Evolutionary conservation across 2,113 vertebrate species (phyloP), one percentile per base, ranked within the genome.

Genomic region (Axis porcinus): DNA sequence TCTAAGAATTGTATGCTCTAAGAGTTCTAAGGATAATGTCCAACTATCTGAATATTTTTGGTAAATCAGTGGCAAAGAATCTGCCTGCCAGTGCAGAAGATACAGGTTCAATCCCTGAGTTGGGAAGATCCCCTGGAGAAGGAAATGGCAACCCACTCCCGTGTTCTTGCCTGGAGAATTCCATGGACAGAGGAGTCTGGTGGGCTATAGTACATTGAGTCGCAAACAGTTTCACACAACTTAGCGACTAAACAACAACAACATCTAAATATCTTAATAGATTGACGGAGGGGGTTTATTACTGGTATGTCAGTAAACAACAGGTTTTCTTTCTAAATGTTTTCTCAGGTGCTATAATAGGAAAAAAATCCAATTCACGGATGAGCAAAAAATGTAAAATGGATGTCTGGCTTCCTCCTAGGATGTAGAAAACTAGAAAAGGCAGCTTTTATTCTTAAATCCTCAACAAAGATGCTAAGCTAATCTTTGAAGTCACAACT

Each of bases 261-360:
- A 17, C 5, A 92, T 28, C 19, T 89, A 27, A 96, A 62, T 70
- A 54, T 64, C 79, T 90, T 45, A 58, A 81, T 76, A 86, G 6
- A 12, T 11, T 57, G 78, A 45, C 3, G 17, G 47, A 21, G 47
- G 30, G 45, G 78, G 47, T 19, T 5, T 33, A 12, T 52, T 82
- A 54, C 40, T 83, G 43, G n/a, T 70, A 92, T 52, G 21, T 81
- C 60, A 98, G 21, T 40, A 96, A 97, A 95, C 10, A 93, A 54
- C 8, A 50, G 14, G 30, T 64, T 88, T 86, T 54, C 5, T 74
- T 83, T 85, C 14, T 10, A 94, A 43, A 88, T 64, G 13, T 96
- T 91, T 94, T 95, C 45, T 89, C n/a, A 54, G 28, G 16, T 52
- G 2, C 19, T 50, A 11, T 52, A 62, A 50, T 50, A 17, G 54